phyloP scores from a whole-genome alignment of 2,888 invertebrate genomes.

The Lysandra coridon region DNA sequence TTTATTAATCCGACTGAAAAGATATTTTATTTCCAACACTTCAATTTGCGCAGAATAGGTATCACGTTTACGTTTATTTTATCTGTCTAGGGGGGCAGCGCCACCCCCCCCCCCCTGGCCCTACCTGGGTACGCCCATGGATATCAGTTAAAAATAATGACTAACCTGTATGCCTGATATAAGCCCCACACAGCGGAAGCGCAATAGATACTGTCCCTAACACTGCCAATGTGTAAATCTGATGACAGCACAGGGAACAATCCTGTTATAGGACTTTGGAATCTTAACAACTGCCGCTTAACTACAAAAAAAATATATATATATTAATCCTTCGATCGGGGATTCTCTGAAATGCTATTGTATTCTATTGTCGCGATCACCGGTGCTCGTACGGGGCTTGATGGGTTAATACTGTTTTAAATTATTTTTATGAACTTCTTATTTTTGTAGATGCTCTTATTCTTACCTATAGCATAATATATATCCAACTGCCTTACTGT shows the following conservation, averaged over 20 bases:
- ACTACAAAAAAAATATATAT: constrained; percentile 75
- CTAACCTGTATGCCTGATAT: constrained; percentile 94
- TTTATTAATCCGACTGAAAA: too few relatives aligned
- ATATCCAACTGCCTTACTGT: constrained; percentile 94
- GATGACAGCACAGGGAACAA: constrained; percentile 93
- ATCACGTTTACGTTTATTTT: too few relatives aligned
- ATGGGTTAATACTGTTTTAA: not conserved
- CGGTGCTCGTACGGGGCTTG: too few relatives aligned
- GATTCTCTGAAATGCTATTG: too few relatives aligned
- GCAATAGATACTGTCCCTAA: constrained; percentile 98
- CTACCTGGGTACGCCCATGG: too few relatives aligned
- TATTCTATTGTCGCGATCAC: too few relatives aligned
- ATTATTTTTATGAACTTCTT: not conserved
- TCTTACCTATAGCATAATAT: constrained; percentile 94
- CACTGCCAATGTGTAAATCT: constrained; percentile 90
- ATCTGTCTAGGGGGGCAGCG: too few relatives aligned
- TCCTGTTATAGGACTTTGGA: constrained; percentile 96
- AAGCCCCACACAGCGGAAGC: constrained; percentile 98
- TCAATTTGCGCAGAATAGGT: too few relatives aligned
- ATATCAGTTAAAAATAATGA: too few relatives aligned
- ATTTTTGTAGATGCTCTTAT: not conserved
- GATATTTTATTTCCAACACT: too few relatives aligned
- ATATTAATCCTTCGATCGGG: too few relatives aligned
- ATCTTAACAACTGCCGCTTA: constrained; percentile 92
- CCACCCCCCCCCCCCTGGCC: too few relatives aligned